Base-by-base conservation (phyloP, 2,888 invertebrate species). In the Microctonus hyperodae region DNA sequence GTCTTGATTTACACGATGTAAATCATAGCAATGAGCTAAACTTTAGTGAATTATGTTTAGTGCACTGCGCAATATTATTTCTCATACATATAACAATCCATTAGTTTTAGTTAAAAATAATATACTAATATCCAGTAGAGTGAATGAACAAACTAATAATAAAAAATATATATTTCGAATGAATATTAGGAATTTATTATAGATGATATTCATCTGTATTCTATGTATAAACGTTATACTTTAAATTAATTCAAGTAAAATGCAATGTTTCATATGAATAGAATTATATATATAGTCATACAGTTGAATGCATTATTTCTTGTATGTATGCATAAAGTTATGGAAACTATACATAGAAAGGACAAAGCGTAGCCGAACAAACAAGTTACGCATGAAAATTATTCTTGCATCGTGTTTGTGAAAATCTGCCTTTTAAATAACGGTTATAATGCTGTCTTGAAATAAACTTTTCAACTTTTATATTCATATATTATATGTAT, bases 341-440 rank as follows among this genome's bases (percentile, higher is more conserved):
- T 33, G 44, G 31, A 68, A 37, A 28, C 22, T n/a, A n/a, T n/a
- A n/a, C 9, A 35, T 23, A 22, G 40, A 23, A 53, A 31, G 53
- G 22, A 61, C 37, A 58, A 22, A 44, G 40, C 53, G 25, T 65
- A 64, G 57, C 59, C 28, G 64, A 67, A 28, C 23, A 61, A 61
- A 4, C 23, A 50, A 64, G 60, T 64, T 13, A 57, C 55, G 62
- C 44, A 66, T 60, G 48, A 73, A 44, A 74, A 73, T 75, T 76
- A 75, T 77, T 74, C 69, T 72, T 74, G 68, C 73, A 71, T 73
- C 68, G 64, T 65, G 59, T 62, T 59, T 69, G 67, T 69, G 60
- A 61, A 65, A 28, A 75, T 75, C 72, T 75, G 73, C 73, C 72
- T 73, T 78, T 73, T 69, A 74, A 78, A 78, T 77, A 69, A 74